phyloP scores from a whole-genome alignment of 2,797 vertebrate species.

The Catamblyrhynchus diadema region DNA sequence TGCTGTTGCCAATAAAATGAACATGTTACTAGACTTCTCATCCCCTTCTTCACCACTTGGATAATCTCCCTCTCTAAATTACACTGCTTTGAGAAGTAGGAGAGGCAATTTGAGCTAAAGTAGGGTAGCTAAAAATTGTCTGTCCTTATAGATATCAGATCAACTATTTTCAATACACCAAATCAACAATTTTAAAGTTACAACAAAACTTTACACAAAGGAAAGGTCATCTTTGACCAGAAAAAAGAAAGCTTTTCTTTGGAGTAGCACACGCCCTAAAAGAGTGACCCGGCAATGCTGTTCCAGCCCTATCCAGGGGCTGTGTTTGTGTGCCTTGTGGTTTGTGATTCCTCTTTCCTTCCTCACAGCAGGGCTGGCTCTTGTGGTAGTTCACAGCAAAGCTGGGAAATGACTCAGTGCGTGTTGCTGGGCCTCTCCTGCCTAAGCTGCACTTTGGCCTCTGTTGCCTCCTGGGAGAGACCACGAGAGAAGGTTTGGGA shows the following conservation, averaged over 20 bases:
- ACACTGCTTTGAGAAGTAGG: not conserved
- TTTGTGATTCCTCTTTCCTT: not conserved
- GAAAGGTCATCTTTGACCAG: not conserved
- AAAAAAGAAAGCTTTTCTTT: not conserved
- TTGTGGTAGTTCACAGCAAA: not conserved
- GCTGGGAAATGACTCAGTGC: fast-evolving
- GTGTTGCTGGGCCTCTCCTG: not conserved
- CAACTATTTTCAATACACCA: not conserved
- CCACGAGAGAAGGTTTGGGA: not conserved
- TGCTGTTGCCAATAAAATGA: not conserved
- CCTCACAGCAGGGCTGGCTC: not conserved
- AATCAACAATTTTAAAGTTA: not conserved
- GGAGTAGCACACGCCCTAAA: not conserved
- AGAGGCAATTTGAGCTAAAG: not conserved
- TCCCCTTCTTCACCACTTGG: not conserved
- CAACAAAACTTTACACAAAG: not conserved
- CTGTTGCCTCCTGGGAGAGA: not conserved
- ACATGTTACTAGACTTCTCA: not conserved
- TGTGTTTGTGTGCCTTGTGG: not conserved
- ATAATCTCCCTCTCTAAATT: not conserved
- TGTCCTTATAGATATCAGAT: not conserved
- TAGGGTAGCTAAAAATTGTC: not conserved
- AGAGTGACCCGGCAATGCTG: not conserved
- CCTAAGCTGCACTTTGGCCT: not conserved
- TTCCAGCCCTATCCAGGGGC: not conserved